Base-by-base conservation (phyloP, 2,888 invertebrate genomes). In the Horisme vitalbata region DNA sequence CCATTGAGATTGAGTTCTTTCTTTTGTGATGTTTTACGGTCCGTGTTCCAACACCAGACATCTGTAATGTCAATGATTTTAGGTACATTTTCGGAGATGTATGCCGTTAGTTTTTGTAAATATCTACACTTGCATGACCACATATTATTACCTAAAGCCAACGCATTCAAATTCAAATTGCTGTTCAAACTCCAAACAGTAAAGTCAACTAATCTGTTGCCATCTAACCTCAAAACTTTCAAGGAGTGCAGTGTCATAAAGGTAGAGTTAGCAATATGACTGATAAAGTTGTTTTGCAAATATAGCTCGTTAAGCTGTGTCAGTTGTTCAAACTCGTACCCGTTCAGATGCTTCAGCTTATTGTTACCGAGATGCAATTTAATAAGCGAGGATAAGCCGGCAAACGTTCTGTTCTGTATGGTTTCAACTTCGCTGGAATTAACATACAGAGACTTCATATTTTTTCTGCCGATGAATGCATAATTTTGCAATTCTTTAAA, bases 81-180 rank as follows among this genome's bases (percentile, higher is more conserved):
- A 65, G 92, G 91, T 48, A 93, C 93, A 74, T 95, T 95, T 67
- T 95, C 95, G 8, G 93, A 92, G 31, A 96, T 93, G 91, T 94
- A 97, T 27, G 94, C 91, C 12, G 96, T 95, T 57, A 96, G 91
- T 67, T 94, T 94, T 73, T 95, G 95, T 61, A 97, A 91, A 83
- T 96, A 97, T 78, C 95, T 94, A 81, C 97, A 97, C 57, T 95
- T 94, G 71, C 97, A 97, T 2, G 95, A 95, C 97, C 97, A 97
- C 61, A 93, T 93, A 75, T 97, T 97, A 64, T 94, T 93, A n/a
- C 95, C 95, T 54, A 97, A 85, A 1, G 94, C 92, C 38, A 97
- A 75, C 47, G 95, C 93, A 48, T 92, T 92, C 46, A 96, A 83
- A 55, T 93, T 91, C 35, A 89, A 84, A 76, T 94, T 95, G 65